Evolutionary conservation across 2,888 invertebrate species (phyloP), one percentile per base, ranked within the genome.

Genomic region (Sipunculus nudus): DNA sequence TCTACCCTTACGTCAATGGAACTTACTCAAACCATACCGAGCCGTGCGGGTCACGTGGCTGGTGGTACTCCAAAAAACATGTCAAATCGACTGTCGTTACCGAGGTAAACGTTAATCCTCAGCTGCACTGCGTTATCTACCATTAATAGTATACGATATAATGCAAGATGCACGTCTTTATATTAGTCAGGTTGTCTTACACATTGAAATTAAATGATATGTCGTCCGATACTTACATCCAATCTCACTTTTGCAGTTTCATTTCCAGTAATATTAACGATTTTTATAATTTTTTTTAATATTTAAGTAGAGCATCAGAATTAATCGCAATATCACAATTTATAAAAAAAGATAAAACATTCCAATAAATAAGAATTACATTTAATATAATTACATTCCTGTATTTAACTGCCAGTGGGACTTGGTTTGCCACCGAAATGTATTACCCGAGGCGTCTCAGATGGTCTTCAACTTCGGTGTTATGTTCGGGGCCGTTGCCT

Each of bases 401-500:
- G 16, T 38, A 38, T 38, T 13, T 38, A 43, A 43, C 4, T 61
- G 45, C 10, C 57, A 70, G 68, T 70, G 70, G 70, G 58, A 70
- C 53, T 47, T 70, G 31, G 70, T 70, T 29, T 70, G 70, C 41
- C 59, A 59, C 21, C 35, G 48, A 19, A 63, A 70, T 50, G 38
- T 61, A 28, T 49, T 70, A 29, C 68, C 68, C n/a, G 70, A 70
- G 49, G 52, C 57, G 10, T 63, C 68, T 16, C 52, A 56, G 28
- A 70, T 53, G 52, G 57, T 70, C 40, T 70, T 70, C 58, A 70
- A 66, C 59, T 45, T 70, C 23, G 70, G 70, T 16, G 70, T 70
- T 25, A 69, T 70, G 70, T 47, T 70, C 16, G 70, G 70, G 19
- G 68, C 69, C n/a, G 38, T 70, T 10, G 35, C 61, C 8, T 68